Percentiles rank a stretch among this genome's conserved stretches.
Evolutionary conservation across 2,797 vertebrate species (phyloP).

Genomic region (Bovichtus variegatus): DNA sequence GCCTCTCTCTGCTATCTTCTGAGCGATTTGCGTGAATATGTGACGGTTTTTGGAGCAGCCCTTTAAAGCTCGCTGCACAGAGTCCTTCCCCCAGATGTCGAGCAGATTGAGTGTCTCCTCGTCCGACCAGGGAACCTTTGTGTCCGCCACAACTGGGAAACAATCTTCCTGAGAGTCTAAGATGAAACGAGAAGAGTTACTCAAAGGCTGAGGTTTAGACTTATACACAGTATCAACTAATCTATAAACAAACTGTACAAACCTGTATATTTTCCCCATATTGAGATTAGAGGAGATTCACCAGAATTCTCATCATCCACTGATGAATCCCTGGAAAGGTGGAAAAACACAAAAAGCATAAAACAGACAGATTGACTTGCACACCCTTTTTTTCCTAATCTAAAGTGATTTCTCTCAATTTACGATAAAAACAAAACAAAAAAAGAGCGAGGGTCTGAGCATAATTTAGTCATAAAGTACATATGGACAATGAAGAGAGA

Average conservation of each 20-base stretch:
- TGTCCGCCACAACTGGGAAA: conserved; percentile 60
- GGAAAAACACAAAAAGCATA: conserved; percentile 2
- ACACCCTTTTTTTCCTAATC: not conserved
- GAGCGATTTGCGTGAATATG: conserved; percentile 83
- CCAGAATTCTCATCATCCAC: conserved; percentile 71
- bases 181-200: conserved; percentile 1
- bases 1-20: conserved; percentile 80
- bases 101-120: conserved; percentile 83
- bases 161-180: conserved; percentile 74
- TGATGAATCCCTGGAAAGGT: conserved; percentile 70
- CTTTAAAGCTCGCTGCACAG: conserved; percentile 78
- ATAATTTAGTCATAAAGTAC: too few species aligned
- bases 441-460: too few species aligned
- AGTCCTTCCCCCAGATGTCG: conserved; percentile 84
- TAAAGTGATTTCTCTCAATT: not conserved
- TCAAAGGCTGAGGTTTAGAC: not conserved
- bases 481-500: not conserved
- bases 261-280: conserved; percentile 86
- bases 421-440: too few species aligned
- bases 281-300: conserved; percentile 84
- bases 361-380: not conserved
- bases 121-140: conserved; percentile 83
- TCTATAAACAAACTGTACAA: conserved; percentile 5
- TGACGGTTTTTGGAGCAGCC: conserved; percentile 83
- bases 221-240: not conserved